Evolutionary conservation across 2,797 vertebrate species (phyloP).

Genomic region (Characodon lateralis): DNA sequence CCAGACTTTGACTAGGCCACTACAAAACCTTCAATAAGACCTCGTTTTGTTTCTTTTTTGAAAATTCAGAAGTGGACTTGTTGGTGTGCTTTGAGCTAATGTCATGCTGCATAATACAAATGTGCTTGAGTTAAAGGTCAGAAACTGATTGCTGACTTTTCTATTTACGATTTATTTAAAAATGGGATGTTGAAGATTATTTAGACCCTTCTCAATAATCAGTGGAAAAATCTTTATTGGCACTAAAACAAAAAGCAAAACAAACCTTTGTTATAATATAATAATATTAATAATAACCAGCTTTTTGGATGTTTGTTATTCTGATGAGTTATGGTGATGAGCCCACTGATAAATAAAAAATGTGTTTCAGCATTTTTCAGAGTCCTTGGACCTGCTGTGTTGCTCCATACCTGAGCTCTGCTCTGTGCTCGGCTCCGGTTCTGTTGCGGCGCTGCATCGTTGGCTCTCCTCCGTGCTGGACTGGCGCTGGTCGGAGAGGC

Average conservation of each 20-base stretch:
- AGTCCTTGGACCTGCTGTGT: no score
- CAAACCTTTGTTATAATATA: no score
- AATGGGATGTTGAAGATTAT: not conserved
- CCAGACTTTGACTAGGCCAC: not conserved
- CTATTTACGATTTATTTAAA: not conserved
- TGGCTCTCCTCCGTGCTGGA: slow-evolving; percentile 81
- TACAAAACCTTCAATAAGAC: not conserved
- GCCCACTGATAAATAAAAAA: not conserved
- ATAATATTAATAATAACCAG: no score
- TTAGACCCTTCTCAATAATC: no score
- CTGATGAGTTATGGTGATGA: not conserved
- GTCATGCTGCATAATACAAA: not conserved
- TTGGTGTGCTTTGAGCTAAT: not conserved
- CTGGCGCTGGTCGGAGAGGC: slow-evolving; percentile 55
- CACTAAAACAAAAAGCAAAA: no score
- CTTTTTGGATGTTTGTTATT: no score
- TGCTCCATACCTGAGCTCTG: slow-evolving; percentile 86
- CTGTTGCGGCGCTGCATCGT: slow-evolving; percentile 71
- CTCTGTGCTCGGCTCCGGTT: slow-evolving; percentile 76
- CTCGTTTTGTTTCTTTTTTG: not conserved
- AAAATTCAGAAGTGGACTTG: not conserved
- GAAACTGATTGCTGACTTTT: no score
- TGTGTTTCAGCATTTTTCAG: not conserved
- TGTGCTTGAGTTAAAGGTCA: no score
- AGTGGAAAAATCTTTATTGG: no score